phyloP scores from a whole-genome alignment of 2,797 vertebrate species.

The Bradypodion pumilum region DNA sequence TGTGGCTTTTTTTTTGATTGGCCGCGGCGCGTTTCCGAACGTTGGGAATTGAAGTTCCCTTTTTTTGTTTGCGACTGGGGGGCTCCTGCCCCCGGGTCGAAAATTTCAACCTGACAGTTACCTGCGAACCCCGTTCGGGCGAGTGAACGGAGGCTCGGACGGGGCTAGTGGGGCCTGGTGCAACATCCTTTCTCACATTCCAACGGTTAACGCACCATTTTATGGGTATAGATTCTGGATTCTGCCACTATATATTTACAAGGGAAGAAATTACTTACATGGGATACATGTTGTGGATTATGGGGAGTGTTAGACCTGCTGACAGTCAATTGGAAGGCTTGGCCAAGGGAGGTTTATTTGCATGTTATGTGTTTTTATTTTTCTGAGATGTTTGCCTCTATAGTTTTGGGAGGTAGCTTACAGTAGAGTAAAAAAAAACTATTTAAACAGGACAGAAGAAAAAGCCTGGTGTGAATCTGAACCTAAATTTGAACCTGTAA shows the following conservation, averaged over 20 bases:
- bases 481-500: slow-evolving; percentile 1
- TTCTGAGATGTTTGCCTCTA: slow-evolving; percentile 4
- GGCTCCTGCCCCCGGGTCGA: no score
- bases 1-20: no score
- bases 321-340: background rate
- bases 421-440: background rate
- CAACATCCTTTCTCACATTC: no score
- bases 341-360: background rate
- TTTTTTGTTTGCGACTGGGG: no score
- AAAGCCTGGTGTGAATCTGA: background rate
- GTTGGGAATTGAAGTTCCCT: no score
- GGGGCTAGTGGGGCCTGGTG: no score
- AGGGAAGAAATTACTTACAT: background rate
- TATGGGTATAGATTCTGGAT: no score
- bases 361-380: background rate
- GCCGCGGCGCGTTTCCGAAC: no score
- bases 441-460: background rate
- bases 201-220: no score
- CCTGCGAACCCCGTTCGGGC: no score
- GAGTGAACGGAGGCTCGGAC: no score
- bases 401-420: background rate
- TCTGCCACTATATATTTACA: background rate
- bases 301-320: background rate
- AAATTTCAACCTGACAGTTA: no score
- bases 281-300: background rate